Evolutionary conservation across 2,888 invertebrate genomes (phyloP), one percentile per base, ranked within the genome.

Genomic region (Apodemia hepburni): DNA sequence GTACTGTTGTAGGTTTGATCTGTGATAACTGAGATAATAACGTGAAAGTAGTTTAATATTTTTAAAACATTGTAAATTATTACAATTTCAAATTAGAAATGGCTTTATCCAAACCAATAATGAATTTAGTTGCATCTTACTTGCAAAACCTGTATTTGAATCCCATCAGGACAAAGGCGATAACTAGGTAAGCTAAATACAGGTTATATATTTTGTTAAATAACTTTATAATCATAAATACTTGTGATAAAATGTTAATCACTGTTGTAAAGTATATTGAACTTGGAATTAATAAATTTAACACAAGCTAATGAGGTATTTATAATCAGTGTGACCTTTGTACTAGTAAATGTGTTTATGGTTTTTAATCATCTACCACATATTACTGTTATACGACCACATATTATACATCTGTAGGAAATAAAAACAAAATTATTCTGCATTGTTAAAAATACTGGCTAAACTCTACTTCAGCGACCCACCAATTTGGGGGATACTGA

Each of bases 161-260:
- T 83, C 97, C 97, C 0, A 90, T 97, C 62, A 94, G 93, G 78
- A 97, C 97, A 1, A 96, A 96, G 90, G 94, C 96, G 47, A 84
- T 97, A 61, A 96, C 95, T 65, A 96, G 96, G 97, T 96, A 92
- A 91, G 84, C 64, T 49, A 42, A 42, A 42, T 38, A 38, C 38
- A 12, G 12, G 12, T 12, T 42, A 5, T 4, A 42, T 5, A 15
- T 15, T 15, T 15, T 15, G 42, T 42, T 42, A 42, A 15, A 12
- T 5, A 42, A 42, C 15, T 42, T 42, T 15, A 15, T 42, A 15
- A 42, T 29, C 15, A 15, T 5, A 15, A 15, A 5, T 42, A 0
- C 4, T 15, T 42, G 42, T 42, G 5, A 42, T 15, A 15, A 42
- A 42, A 42, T 9, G 15, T 15, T 38, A 38, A 15, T 12, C 12